Evolutionary conservation across 2,888 invertebrate genomes (phyloP).

Genomic region (Busseola fusca): DNA sequence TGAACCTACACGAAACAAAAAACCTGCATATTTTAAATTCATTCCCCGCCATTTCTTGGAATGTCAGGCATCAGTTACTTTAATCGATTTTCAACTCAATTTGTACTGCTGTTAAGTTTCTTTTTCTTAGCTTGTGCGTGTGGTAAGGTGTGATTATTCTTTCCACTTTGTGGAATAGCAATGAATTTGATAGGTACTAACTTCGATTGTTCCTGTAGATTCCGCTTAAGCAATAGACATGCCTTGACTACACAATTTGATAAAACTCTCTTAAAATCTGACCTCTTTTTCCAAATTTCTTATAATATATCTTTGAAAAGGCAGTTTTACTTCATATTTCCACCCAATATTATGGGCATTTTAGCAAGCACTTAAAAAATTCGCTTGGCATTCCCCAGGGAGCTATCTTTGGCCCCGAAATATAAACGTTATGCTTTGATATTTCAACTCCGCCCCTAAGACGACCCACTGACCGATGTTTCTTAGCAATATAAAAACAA

Average conservation of each 20-base stretch:
- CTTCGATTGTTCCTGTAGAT: conserved; percentile 31
- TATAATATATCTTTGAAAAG: not conserved
- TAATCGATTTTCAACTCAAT: conserved; percentile 42
- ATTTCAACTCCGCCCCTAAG: not conserved
- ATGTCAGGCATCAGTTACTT: conserved; percentile 25
- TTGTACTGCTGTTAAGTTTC: rapidly evolving
- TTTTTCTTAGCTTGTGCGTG: conserved; percentile 11
- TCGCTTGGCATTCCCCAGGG: conserved; percentile 17
- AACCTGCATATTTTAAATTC: conserved; percentile 49
- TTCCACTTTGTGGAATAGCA: conserved; percentile 49
- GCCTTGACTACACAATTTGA: not conserved
- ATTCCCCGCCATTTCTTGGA: conserved; percentile 59
- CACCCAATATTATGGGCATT: not conserved
- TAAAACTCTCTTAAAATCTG: not conserved
- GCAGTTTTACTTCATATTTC: not conserved
- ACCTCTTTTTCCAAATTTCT: not conserved
- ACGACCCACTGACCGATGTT: not conserved
- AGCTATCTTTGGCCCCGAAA: not conserved
- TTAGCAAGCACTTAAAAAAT: not conserved
- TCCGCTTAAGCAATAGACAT: conserved; percentile 15
- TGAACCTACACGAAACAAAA: conserved; percentile 41
- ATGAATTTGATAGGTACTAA: conserved; percentile 41
- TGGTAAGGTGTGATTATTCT: conserved; percentile 11
- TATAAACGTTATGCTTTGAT: not conserved
- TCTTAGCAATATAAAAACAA: not conserved